Conservation (phyloP, 2,113 vertebrate genomes). For the Centropristis striata region DNA sequence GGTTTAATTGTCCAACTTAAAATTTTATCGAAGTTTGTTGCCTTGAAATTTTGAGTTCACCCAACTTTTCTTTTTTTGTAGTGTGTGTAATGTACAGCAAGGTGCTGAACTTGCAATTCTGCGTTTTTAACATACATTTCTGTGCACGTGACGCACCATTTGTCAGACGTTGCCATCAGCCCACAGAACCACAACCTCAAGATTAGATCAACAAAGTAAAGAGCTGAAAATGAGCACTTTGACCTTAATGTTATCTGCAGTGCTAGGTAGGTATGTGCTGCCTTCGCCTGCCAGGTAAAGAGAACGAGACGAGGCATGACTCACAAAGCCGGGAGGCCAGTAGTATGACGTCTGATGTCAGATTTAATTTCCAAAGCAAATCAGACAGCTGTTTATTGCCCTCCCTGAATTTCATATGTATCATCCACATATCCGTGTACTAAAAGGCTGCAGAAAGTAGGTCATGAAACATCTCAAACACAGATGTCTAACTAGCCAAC, state of each 20-base stretch:
- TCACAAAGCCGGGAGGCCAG: constrained; percentile 40
- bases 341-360: constrained; percentile 51
- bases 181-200: constrained; percentile 11
- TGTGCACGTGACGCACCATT: constrained; percentile 36
- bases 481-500: constrained; percentile 23
- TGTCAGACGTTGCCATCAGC: constrained; percentile 3
- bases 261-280: constrained; percentile 62
- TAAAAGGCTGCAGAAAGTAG: constrained; percentile 29
- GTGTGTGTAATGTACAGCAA: constrained; percentile 4
- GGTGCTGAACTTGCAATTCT: constrained; percentile 19
- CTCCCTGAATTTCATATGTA: constrained; percentile 12
- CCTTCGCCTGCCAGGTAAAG: constrained; percentile 51
- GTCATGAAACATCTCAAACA: constrained; percentile 15
- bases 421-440: constrained; percentile 21
- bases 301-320: constrained; percentile 72
- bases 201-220: constrained; percentile 43
- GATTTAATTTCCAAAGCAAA: constrained; percentile 61
- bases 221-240: constrained; percentile 28
- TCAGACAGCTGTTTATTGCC: constrained; percentile 40
- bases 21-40: too few relatives aligned
- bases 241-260: constrained; percentile 43
- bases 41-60: too few relatives aligned
- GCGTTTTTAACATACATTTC: constrained; percentile 22
- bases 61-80: too few relatives aligned
- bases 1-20: too few relatives aligned